Base-by-base conservation (phyloP, 2,797 vertebrate genomes). In the Macropodus opercularis region DNA sequence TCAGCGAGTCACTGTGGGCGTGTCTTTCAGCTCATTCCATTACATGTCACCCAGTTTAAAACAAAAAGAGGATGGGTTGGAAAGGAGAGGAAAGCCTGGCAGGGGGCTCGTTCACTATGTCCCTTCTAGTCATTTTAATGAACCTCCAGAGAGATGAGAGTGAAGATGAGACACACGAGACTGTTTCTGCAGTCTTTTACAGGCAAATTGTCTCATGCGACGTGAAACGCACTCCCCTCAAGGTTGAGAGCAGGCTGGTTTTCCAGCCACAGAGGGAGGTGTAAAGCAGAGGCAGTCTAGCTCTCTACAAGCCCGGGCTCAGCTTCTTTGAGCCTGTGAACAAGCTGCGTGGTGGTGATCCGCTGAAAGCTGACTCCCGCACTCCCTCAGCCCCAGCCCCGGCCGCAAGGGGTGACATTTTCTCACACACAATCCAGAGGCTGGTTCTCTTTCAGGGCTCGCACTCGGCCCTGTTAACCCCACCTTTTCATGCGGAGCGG, bases 391-490 rank as follows among this genome's bases (percentile, higher is more conserved):
- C 72, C 76, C 75, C 68, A 75, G 76, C 69, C 75, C 65, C 57
- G 66, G 77, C 85, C 77, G 71, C 77, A 63, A 86, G 84, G 84
- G 81, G 85, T 87, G 89, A 90, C 85, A 90, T 92, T 91, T 90
- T 89, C 89, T 86, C 87, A 75, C 86, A 88, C 77, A 91, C 90
- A 89, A 91, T 90, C 85, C 80, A 75, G 77, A 79, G 77, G 74
- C 88, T 73, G 81, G 87, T 92, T 82, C 76, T 87, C 86, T 90
- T 91, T 90, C 90, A 91, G 83, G 87, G 78, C 83, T 87, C 59
- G 61, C 84, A 76, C 87, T 86, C 79, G 76, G 84, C 85, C 86
- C 87, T 69, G 74, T 85, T 86, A 76, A 79, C 85, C 91, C 89
- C 83, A 66, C 67, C 86, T 77, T 86, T 92, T 93, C 84, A 92